Conservation (phyloP, 2,888 invertebrate genomes). For the Barypeithes pellucidus region DNA sequence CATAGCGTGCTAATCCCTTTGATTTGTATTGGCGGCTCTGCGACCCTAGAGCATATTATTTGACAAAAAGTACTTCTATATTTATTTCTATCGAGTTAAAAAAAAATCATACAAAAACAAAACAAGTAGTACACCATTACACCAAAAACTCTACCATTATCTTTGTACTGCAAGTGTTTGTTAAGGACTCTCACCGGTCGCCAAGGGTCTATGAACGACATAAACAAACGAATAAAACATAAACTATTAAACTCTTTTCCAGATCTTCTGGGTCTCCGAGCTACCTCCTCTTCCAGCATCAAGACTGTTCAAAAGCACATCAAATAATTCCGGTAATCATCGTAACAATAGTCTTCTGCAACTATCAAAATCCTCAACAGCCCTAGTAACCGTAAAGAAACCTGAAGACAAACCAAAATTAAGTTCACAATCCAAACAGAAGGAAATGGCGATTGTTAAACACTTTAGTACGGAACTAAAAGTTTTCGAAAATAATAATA, state of each 20-base stretch:
- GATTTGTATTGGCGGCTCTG: no score
- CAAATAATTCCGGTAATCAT: constrained; percentile 23
- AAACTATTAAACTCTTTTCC: constrained; percentile 59
- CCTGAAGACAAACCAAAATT: constrained; percentile 57
- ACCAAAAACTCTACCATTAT: no score
- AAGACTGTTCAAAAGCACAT: constrained; percentile 59
- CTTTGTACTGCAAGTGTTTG: no score
- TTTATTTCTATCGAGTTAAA: no score
- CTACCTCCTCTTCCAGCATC: constrained; percentile 70
- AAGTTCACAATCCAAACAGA: constrained; percentile 44
- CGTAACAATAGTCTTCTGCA: constrained; percentile 63
- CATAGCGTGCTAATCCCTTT: no score
- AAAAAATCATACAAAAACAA: no score
- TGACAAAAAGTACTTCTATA: no score
- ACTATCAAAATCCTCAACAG: constrained; percentile 68
- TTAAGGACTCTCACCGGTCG: no score
- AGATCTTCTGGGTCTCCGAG: constrained; percentile 76
- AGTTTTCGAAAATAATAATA: constrained; percentile 60
- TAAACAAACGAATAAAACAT: neutral
- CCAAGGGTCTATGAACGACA: no score
- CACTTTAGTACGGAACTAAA: constrained; percentile 63
- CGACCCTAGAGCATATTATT: no score
- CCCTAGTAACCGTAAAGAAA: constrained; percentile 64
- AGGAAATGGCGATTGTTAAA: constrained; percentile 58
- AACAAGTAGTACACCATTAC: no score